Conservation (phyloP, 2,888 invertebrate genomes). For the Timema cristinae region DNA sequence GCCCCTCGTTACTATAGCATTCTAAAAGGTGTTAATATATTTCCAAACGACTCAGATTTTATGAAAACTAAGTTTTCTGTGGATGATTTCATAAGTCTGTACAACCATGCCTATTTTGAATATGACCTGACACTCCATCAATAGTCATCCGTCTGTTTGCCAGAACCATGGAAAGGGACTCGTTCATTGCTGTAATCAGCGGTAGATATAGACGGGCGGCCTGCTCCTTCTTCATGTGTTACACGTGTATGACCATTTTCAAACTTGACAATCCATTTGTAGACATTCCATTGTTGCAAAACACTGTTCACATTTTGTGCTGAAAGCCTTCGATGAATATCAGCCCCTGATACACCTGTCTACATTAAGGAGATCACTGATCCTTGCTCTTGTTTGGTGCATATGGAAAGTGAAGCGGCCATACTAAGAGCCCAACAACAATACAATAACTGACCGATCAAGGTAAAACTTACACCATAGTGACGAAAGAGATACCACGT, state of each 20-base stretch:
- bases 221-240: neutral
- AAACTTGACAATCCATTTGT: neutral
- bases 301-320: neutral
- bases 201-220: neutral
- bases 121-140: too few species aligned
- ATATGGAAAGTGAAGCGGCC: constrained; percentile 4
- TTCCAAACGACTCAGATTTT: too few species aligned
- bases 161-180: too few species aligned
- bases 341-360: neutral
- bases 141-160: too few species aligned
- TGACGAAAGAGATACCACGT: neutral
- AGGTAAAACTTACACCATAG: neutral
- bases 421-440: neutral
- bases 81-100: too few species aligned
- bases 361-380: constrained; percentile 1
- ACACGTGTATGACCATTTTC: neutral
- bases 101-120: too few species aligned
- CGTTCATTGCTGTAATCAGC: neutral
- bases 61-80: too few species aligned
- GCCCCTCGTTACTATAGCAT: too few species aligned
- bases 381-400: neutral
- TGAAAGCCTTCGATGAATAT: constrained; percentile 5
- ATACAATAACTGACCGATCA: neutral
- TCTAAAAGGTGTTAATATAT: too few species aligned
- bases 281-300: neutral